A percentile compares a stretch with the other conserved stretches of the same genome.
phyloP scores from a whole-genome alignment of 2,113 vertebrate species.

The Brienomyrus brachyistius region DNA sequence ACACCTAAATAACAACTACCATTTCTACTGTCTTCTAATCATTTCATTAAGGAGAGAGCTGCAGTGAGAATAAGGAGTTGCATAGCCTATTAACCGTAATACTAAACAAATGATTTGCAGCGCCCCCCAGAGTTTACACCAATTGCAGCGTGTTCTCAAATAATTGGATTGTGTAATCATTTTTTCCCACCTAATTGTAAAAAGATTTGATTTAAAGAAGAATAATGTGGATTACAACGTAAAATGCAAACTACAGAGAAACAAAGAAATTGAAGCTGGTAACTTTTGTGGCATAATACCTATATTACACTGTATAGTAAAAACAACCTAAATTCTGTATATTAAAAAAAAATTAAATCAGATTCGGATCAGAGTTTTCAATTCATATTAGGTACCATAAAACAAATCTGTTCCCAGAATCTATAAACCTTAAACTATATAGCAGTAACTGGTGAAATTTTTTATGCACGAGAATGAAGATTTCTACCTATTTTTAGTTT shows the following conservation, averaged over 20 bases:
- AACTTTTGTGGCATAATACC: not conserved
- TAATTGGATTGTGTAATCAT: not conserved
- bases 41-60: not conserved
- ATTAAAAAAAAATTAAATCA: no score
- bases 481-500: not conserved
- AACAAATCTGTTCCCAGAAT: not conserved
- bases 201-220: not conserved
- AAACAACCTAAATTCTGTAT: not conserved
- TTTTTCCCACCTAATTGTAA: not conserved
- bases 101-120: not conserved
- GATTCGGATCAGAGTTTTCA: not conserved
- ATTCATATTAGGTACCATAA: not conserved
- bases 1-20: not conserved
- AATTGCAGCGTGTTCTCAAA: not conserved
- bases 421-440: not conserved
- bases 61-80: not conserved
- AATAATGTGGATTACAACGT: not conserved
- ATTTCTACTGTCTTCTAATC: not conserved
- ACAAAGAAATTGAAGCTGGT: not conserved
- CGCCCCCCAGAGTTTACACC: not conserved
- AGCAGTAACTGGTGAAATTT: not conserved
- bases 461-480: not conserved
- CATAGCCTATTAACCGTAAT: not conserved
- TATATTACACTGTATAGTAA: not conserved
- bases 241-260: not conserved